Conservation (phyloP, 2,797 vertebrate genomes). For the Allobates femoralis region DNA sequence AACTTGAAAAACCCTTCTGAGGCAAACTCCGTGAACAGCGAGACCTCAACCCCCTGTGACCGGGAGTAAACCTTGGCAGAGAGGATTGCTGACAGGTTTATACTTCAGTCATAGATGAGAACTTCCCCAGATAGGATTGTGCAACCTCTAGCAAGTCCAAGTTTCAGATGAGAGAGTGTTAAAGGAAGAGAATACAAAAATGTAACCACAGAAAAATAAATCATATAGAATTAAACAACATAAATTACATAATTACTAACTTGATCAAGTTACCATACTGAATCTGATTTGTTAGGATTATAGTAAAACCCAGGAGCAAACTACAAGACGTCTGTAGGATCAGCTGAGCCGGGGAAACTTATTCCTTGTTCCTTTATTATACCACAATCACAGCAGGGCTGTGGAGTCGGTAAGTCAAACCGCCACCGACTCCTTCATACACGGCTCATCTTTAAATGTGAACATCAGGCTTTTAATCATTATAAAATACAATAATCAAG, state of each 20-base stretch:
- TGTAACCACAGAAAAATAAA: background rate
- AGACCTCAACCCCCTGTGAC: background rate
- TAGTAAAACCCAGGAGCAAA: too few species aligned
- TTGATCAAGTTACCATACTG: too few species aligned
- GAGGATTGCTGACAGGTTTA: background rate
- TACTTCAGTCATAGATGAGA: background rate
- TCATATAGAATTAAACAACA: background rate
- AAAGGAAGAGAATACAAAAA: background rate
- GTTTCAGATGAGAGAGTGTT: background rate
- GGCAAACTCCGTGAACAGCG: background rate
- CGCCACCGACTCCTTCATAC: too few species aligned
- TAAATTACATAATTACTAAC: background rate
- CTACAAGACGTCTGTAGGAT: background rate
- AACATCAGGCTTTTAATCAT: too few species aligned
- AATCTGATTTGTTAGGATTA: background rate
- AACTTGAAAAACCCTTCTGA: background rate
- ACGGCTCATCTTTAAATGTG: too few species aligned
- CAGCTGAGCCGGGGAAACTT: background rate
- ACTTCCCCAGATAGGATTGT: conserved; percentile 22
- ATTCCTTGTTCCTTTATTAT: too few species aligned
- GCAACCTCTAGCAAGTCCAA: background rate
- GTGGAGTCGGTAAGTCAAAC: too few species aligned
- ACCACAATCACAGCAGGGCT: too few species aligned
- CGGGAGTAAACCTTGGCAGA: conserved; percentile 9
- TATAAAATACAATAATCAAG: too few species aligned